phyloP scores from a whole-genome alignment of 2,797 vertebrate species.

The Esox lucius region DNA sequence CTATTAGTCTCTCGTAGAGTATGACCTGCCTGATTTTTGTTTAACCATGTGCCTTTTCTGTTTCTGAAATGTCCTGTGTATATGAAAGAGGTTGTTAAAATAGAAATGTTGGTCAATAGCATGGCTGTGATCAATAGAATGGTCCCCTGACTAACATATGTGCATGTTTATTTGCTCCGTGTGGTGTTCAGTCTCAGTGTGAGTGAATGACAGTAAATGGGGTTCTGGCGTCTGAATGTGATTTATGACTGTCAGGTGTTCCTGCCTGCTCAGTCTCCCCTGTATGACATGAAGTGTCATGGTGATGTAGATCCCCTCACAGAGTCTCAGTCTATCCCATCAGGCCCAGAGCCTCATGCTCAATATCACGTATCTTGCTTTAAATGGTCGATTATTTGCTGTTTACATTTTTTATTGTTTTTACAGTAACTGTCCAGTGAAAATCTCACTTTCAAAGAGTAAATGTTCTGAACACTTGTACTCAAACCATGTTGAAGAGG shows the following conservation, averaged over 20 bases:
- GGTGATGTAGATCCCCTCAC: constrained; percentile 25
- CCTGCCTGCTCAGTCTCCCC: constrained; percentile 12
- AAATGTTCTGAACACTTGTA: too few relatives aligned
- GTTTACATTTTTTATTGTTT: too few relatives aligned
- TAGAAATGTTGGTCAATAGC: neutral
- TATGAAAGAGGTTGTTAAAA: too few relatives aligned
- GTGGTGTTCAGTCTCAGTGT: neutral
- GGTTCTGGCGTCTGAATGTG: constrained; percentile 13
- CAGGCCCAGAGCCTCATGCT: neutral
- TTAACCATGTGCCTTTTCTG: neutral
- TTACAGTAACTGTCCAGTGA: too few relatives aligned
- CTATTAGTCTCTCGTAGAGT: neutral
- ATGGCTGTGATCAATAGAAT: neutral
- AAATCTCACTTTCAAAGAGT: too few relatives aligned
- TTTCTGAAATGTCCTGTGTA: neutral
- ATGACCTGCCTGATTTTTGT: neutral
- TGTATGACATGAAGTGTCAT: constrained; percentile 22
- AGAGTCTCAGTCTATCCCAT: neutral
- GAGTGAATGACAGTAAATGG: constrained; percentile 4
- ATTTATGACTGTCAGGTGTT: constrained; percentile 32
- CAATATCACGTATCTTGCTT: too few relatives aligned
- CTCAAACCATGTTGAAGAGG: too few relatives aligned
- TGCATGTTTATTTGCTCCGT: neutral
- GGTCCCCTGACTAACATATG: neutral
- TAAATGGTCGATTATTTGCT: too few relatives aligned